These are phyloP conservation scores for Temnopleurus reevesii DNA, from an alignment of 53 echinoderm and acorn worm species.

Conservation along the genomic window DNA sequence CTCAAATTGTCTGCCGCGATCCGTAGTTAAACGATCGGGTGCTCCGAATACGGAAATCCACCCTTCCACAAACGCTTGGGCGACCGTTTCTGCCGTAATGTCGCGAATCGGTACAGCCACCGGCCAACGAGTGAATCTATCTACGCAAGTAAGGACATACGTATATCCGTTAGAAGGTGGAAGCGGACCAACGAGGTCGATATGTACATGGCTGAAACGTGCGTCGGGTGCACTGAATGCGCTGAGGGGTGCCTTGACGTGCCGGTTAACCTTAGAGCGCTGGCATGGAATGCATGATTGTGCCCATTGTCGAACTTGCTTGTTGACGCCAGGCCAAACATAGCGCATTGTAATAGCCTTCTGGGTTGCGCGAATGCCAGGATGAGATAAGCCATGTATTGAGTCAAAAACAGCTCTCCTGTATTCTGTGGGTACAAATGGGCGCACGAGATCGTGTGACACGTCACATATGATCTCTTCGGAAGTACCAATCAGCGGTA, in stretches of 20 bases:
- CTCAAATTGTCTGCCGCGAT: conserved; percentile 70
- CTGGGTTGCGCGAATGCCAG: conserved; percentile 65
- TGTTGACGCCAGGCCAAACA: conserved; percentile 65
- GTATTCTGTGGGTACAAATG: conserved; percentile 39
- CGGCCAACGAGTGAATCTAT: conserved; percentile 51
- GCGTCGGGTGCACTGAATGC: conserved; percentile 52
- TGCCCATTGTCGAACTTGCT: conserved; percentile 67
- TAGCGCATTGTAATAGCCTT: conserved; percentile 54
- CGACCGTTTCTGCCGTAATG: conserved; percentile 71
- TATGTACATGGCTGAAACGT: conserved; percentile 65
- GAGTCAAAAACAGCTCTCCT: conserved; percentile 52
- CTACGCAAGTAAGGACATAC: neutral
- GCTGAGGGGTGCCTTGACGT: conserved; percentile 57
- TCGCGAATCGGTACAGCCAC: conserved; percentile 66
- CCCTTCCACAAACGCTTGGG: conserved; percentile 53
- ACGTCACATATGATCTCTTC: neutral
- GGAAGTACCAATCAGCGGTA: neutral
- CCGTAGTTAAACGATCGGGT: conserved; percentile 60
- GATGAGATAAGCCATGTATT: conserved; percentile 72
- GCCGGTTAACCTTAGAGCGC: conserved; percentile 62
- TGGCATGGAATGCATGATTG: conserved; percentile 64
- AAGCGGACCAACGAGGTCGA: neutral
- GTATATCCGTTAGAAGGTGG: neutral
- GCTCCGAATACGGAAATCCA: conserved; percentile 65
- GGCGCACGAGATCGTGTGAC: neutral